Conservation (phyloP, 2,113 vertebrate genomes). For the Menidia beryllina region DNA sequence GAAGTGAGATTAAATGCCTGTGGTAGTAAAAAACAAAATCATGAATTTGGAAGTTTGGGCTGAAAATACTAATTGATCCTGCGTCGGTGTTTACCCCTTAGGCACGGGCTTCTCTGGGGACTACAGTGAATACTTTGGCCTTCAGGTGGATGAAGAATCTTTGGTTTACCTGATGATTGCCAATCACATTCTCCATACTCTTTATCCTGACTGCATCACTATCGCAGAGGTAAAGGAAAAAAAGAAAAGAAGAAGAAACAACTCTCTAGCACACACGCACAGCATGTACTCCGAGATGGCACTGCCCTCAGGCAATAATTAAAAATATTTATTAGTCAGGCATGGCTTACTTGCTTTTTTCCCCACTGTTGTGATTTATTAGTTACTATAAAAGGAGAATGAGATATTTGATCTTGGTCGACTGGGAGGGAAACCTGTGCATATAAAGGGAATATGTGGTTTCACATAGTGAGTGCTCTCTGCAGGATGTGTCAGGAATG, state of each 20-base stretch:
- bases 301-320: conserved; percentile 69
- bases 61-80: conserved; percentile 29
- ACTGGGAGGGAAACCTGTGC: conserved; percentile 36
- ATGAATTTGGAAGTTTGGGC: conserved; percentile 34
- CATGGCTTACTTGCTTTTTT: conserved; percentile 52
- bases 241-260: too few relatives aligned
- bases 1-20: conserved; percentile 3
- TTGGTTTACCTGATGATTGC: conserved; percentile 93
- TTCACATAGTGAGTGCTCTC: conserved; percentile 42
- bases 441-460: conserved; percentile 41
- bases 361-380: conserved; percentile 63
- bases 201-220: conserved; percentile 93
- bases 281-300: conserved; percentile 55
- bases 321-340: conserved; percentile 60
- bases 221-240: conserved; percentile 90
- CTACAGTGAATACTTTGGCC: conserved; percentile 97
- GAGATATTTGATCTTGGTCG: conserved; percentile 42
- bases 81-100: conserved; percentile 70
- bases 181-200: conserved; percentile 90
- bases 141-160: conserved; percentile 96
- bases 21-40: conserved; percentile 5
- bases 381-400: conserved; percentile 59
- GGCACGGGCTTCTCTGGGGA: conserved; percentile 90
- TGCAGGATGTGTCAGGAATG: conserved; percentile 97
- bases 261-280: conserved; percentile 41